Evolutionary conservation across 1,140 invertebrate genomes (phyloP).

Genomic region (Drosophila sproati): DNA sequence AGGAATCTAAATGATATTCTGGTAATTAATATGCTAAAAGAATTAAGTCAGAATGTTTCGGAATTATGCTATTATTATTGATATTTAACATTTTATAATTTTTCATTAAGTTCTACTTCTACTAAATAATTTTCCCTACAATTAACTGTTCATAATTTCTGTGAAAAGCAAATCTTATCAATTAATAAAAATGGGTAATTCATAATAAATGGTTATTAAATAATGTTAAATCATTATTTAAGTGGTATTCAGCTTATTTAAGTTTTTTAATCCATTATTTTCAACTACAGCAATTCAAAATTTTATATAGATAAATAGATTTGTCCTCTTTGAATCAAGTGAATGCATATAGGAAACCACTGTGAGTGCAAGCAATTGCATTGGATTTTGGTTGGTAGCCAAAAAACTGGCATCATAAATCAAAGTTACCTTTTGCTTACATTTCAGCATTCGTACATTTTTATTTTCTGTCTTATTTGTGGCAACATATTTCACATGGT

Average conservation of each 20-base stretch:
- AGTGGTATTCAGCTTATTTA: not conserved
- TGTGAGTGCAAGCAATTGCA: conserved; percentile 30
- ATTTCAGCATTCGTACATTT: not conserved
- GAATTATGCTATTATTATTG: too few relatives aligned
- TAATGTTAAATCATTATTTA: not conserved
- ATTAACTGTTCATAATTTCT: too few relatives aligned
- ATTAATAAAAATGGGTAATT: not conserved
- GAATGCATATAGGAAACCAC: not conserved
- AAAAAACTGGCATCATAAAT: conserved; percentile 56
- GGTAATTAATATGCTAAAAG: not conserved
- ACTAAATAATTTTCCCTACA: too few relatives aligned
- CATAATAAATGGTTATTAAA: not conserved
- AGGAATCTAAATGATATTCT: not conserved
- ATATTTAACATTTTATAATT: too few relatives aligned
- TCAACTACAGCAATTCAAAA: not conserved
- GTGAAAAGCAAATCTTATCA: too few relatives aligned
- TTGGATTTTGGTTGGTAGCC: conserved; percentile 46
- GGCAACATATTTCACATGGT: conserved; percentile 58
- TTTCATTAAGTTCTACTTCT: too few relatives aligned
- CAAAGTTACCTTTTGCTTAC: conserved; percentile 41
- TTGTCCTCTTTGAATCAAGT: not conserved
- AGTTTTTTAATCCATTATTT: not conserved
- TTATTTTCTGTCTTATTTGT: not conserved
- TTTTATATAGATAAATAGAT: not conserved
- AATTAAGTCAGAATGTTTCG: too few relatives aligned